A percentile compares a stretch with the other conserved stretches of the same genome.
Evolutionary conservation across 2,797 vertebrate genomes (phyloP).

Genomic region (Pogoniulus pusillus): DNA sequence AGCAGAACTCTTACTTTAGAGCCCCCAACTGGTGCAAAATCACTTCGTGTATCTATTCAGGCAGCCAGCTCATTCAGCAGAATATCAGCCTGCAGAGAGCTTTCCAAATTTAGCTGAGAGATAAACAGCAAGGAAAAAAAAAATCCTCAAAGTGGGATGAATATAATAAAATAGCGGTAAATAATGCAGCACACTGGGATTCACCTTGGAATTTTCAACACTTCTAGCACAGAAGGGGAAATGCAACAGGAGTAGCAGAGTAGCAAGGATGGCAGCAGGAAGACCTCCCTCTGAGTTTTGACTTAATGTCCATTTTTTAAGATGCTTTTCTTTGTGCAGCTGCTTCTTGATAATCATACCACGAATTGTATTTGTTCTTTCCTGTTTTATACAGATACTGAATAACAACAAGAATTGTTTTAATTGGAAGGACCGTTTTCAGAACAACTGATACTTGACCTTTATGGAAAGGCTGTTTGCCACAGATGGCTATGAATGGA

Average conservation of each 20-base stretch:
- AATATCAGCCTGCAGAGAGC: constrained; percentile 32
- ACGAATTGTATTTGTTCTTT: neutral
- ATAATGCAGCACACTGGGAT: constrained; percentile 1
- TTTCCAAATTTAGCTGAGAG: constrained; percentile 60
- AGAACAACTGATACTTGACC: neutral
- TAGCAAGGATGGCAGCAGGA: neutral
- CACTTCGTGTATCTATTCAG: neutral
- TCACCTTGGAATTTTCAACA: neutral
- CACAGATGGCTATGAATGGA: neutral
- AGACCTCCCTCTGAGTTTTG: neutral
- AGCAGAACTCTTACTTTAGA: neutral
- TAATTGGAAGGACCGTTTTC: neutral
- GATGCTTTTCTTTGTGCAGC: neutral
- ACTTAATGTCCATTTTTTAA: neutral
- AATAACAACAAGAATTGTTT: neutral
- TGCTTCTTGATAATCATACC: neutral
- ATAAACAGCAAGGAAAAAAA: constrained; percentile 49
- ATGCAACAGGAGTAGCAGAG: neutral
- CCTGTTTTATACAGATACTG: neutral
- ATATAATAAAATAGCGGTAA: constrained; percentile 15
- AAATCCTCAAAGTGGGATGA: constrained; percentile 4
- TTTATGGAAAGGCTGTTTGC: neutral
- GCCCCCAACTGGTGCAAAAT: constrained; percentile 16
- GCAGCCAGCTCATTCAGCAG: constrained; percentile 23
- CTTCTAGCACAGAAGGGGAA: neutral